A percentile compares a stretch with the other conserved stretches of the same genome.
Evolutionary conservation across 2,113 vertebrate genomes (phyloP).

Genomic region (Channa maculata): DNA sequence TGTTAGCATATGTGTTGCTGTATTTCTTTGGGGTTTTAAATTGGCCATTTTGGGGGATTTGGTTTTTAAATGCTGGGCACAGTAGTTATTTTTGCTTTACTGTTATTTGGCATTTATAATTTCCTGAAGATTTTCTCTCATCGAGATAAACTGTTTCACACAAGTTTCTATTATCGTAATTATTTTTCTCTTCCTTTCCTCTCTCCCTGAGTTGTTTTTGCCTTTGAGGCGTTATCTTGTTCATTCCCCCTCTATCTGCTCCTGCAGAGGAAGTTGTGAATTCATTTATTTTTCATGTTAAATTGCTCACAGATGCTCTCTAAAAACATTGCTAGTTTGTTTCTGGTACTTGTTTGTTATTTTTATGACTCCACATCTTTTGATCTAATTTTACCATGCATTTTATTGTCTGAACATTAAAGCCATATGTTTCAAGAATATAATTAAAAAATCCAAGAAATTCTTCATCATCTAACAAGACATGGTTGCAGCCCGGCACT

Average conservation of each 20-base stretch:
- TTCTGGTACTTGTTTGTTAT: constrained; percentile 34
- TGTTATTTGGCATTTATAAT: constrained; percentile 27
- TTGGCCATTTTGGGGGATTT: constrained; percentile 31
- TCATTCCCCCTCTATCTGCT: constrained; percentile 31
- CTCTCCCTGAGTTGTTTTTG: constrained; percentile 22
- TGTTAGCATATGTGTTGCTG: constrained; percentile 17
- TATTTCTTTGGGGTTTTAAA: constrained; percentile 22
- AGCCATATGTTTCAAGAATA: constrained; percentile 8
- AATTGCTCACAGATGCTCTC: constrained; percentile 41
- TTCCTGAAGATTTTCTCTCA: constrained; percentile 32
- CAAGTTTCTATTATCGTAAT: constrained; percentile 40
- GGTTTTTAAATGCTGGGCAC: constrained; percentile 36
- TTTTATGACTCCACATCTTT: constrained; percentile 36
- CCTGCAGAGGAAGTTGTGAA: constrained; percentile 44
- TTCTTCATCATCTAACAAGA: neutral
- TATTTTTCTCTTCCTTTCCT: constrained; percentile 36
- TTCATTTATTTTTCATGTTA: constrained; percentile 61
- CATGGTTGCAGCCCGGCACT: neutral
- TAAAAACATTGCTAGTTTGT: constrained; percentile 37
- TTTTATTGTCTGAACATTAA: constrained; percentile 24
- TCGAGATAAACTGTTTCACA: constrained; percentile 48
- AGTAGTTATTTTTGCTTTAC: constrained; percentile 33
- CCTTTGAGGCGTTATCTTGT: constrained; percentile 36
- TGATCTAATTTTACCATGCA: constrained; percentile 28
- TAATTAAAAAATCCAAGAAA: constrained; percentile 4